phyloP scores from a whole-genome alignment of 2,888 invertebrate species.

The Ecdyonurus torrentis region DNA sequence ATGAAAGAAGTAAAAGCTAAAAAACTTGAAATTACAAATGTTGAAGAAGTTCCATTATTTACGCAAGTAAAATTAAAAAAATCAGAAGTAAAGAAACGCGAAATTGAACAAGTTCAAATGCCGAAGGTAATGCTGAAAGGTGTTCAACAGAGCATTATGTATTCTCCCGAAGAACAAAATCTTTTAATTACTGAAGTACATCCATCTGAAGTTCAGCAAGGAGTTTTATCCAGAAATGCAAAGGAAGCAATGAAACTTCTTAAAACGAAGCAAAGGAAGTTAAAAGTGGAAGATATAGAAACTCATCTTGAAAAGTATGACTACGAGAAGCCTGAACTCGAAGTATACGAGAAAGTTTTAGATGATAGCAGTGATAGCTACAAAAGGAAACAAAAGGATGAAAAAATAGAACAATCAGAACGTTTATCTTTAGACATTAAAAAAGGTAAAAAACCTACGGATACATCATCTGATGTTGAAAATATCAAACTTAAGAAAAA shows the following conservation, averaged over 20 bases:
- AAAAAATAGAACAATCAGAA: constrained; percentile 11
- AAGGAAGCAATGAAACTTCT: constrained; percentile 30
- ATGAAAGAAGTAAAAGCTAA: constrained; percentile 15
- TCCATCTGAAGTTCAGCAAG: constrained; percentile 27
- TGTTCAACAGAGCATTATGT: constrained; percentile 9
- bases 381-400: constrained; percentile 6
- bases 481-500: too few relatives aligned
- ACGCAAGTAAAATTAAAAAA: constrained; percentile 3
- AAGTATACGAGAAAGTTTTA: constrained; percentile 12
- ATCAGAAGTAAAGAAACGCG: constrained; percentile 21
- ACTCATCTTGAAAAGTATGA: constrained; percentile 29
- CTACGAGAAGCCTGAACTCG: constrained; percentile 11
- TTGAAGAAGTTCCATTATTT: constrained; percentile 14
- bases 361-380: constrained; percentile 7
- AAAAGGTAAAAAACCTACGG: too few relatives aligned
- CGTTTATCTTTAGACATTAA: too few relatives aligned
- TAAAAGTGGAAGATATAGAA: constrained; percentile 25
- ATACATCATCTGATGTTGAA: too few relatives aligned
- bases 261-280: constrained; percentile 26
- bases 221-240: constrained; percentile 30
- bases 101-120: constrained; percentile 22
- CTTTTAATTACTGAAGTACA: constrained; percentile 25
- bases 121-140: constrained; percentile 32
- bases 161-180: constrained; percentile 16
- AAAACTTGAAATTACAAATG: constrained; percentile 14